Evolutionary conservation across 1,140 invertebrate genomes (phyloP).

Genomic region (Euglossa dilemma): DNA sequence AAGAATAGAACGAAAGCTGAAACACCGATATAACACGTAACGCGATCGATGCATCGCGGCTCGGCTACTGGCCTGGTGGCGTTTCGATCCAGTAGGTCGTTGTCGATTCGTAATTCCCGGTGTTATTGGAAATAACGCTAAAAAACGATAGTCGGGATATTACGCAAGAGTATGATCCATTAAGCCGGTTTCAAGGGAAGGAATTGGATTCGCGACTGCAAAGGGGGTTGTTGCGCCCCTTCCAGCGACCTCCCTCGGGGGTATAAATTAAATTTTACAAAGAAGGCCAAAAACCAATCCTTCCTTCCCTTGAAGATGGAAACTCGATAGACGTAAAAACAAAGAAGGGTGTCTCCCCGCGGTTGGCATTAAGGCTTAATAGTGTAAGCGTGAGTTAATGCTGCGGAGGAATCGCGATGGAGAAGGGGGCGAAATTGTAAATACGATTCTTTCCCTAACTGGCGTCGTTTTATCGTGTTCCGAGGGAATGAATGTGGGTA

Average conservation of each 20-base stretch:
- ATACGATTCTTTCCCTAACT: slow-evolving; percentile 3
- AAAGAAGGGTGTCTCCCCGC: slow-evolving; percentile 13
- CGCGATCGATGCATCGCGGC: slow-evolving; percentile 34
- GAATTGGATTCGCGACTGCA: slow-evolving; percentile 52
- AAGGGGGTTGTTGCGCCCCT: slow-evolving; percentile 12
- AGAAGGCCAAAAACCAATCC: slow-evolving; percentile 57
- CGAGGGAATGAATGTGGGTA: neutral
- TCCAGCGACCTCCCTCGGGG: slow-evolving; percentile 16
- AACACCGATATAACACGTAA: slow-evolving; percentile 5
- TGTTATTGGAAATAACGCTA: slow-evolving; percentile 47
- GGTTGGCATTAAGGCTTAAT: slow-evolving; percentile 24
- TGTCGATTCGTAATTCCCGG: slow-evolving; percentile 17
- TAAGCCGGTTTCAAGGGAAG: slow-evolving; percentile 45
- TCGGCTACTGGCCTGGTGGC: slow-evolving; percentile 1
- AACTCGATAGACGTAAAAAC: slow-evolving; percentile 48
- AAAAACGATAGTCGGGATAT: slow-evolving; percentile 58
- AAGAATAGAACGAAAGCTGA: neutral
- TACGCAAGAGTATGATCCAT: slow-evolving; percentile 55
- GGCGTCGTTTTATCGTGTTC: neutral
- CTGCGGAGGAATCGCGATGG: neutral
- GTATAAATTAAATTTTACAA: slow-evolving; percentile 70
- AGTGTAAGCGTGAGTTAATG: neutral
- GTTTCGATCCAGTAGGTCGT: neutral
- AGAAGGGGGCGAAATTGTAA: neutral
- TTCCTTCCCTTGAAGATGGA: slow-evolving; percentile 44